Conservation (phyloP, 2,888 invertebrate species). For the Drosophila meridiana region DNA sequence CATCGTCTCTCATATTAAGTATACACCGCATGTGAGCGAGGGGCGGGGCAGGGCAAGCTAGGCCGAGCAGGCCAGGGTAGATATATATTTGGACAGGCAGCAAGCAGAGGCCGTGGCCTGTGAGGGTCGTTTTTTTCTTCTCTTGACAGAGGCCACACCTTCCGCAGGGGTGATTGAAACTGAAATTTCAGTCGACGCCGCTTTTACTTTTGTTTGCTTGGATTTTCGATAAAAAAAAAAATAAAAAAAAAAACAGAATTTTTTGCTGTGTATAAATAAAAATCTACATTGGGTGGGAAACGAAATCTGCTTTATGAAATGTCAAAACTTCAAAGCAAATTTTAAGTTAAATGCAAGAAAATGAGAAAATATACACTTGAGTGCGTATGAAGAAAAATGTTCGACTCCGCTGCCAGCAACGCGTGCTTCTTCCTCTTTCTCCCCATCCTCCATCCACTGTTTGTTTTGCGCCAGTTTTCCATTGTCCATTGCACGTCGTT, state of each 20-base stretch:
- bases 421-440: constrained; percentile 23
- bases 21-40: constrained; percentile 61
- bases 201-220: constrained; percentile 80
- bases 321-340: constrained; percentile 83
- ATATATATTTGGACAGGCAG: constrained; percentile 31
- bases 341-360: constrained; percentile 79
- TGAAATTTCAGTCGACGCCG: constrained; percentile 57
- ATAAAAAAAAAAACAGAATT: constrained; percentile 27
- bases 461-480: constrained; percentile 57
- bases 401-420: constrained; percentile 44
- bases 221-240: constrained; percentile 59
- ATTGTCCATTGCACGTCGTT: constrained; percentile 62
- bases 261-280: constrained; percentile 43
- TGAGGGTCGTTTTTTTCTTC: constrained; percentile 74
- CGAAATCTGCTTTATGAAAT: constrained; percentile 80
- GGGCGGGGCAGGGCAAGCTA: constrained; percentile 7
- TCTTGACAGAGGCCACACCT: constrained; percentile 81
- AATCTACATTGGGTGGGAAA: constrained; percentile 47
- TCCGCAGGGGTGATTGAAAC: constrained; percentile 81
- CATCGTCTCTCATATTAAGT: constrained; percentile 67
- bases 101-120: constrained; percentile 33
- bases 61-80: constrained; percentile 27
- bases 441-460: constrained; percentile 35
- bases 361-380: constrained; percentile 83
- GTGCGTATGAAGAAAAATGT: constrained; percentile 76